phyloP scores from a whole-genome alignment of 1,140 invertebrate genomes.

The Ostrea edulis region DNA sequence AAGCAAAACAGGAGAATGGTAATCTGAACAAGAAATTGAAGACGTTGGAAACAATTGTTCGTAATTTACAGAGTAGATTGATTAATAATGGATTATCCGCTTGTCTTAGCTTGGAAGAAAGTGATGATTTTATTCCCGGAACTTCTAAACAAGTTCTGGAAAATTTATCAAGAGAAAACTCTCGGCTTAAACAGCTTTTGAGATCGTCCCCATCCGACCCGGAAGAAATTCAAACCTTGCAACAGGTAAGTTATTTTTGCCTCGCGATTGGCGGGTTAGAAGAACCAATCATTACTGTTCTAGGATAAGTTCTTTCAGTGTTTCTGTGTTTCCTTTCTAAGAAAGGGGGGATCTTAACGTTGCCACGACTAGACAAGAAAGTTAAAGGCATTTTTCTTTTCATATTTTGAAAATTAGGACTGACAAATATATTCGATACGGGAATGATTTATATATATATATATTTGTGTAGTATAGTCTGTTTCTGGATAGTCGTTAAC shows the following conservation, averaged over 20 bases:
- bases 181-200: conserved; percentile 64
- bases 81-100: conserved; percentile 63
- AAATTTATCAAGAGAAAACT: conserved; percentile 72
- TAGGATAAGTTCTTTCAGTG: neutral
- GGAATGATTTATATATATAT: neutral
- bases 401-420: too few species aligned
- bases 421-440: neutral
- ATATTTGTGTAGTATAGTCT: neutral
- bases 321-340: neutral
- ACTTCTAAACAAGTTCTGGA: conserved; percentile 71
- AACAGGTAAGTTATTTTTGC: conserved; percentile 59
- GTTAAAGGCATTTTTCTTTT: too few species aligned
- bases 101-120: conserved; percentile 64
- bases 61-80: conserved; percentile 72
- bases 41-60: conserved; percentile 67
- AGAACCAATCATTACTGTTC: neutral
- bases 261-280: neutral
- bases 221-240: conserved; percentile 61
- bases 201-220: conserved; percentile 57
- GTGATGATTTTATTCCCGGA: conserved; percentile 70
- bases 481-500: neutral
- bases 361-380: neutral
- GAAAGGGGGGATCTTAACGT: too few species aligned
- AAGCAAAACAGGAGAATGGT: conserved; percentile 67
- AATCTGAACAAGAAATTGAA: conserved; percentile 61